phyloP scores from a whole-genome alignment of 2,888 invertebrate species.

The Drosophila paramelanica region DNA sequence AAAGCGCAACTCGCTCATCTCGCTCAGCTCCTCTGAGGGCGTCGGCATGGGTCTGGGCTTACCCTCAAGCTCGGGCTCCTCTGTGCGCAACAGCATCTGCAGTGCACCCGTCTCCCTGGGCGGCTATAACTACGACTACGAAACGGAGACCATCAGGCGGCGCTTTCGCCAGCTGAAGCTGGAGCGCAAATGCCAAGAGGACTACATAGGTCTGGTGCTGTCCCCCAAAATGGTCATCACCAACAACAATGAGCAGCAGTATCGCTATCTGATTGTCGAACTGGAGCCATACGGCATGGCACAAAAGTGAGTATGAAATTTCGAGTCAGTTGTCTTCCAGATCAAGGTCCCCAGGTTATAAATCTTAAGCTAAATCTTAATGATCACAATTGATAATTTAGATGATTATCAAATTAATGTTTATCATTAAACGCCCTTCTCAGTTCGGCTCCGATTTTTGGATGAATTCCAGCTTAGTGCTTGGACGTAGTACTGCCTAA shows the following conservation, averaged over 20 bases:
- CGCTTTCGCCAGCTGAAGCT: conserved; percentile 89
- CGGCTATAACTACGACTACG: conserved; percentile 85
- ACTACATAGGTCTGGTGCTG: conserved; percentile 90
- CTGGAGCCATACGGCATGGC: conserved; percentile 89
- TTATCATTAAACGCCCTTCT: no score
- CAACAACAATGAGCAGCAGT: conserved; percentile 86
- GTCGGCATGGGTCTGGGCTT: conserved; percentile 65
- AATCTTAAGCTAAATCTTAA: no score
- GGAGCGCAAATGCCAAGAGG: conserved; percentile 88
- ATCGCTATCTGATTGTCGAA: conserved; percentile 88
- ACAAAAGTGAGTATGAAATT: conserved; percentile 84
- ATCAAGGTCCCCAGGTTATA: no score
- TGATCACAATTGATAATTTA: no score
- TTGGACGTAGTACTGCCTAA: no score
- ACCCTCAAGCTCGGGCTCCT: conserved; percentile 21
- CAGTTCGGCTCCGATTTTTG: no score
- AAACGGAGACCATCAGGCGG: conserved; percentile 87
- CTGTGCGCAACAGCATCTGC: conserved; percentile 73
- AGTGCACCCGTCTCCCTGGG: conserved; percentile 84
- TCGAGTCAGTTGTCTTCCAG: no score
- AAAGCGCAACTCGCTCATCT: conserved; percentile 83
- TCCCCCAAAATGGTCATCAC: conserved; percentile 88
- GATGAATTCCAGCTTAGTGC: no score
- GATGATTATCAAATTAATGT: no score
- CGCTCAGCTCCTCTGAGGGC: conserved; percentile 82